These are phyloP conservation scores for Apogon hyalosoma DNA, from an alignment of 2,797 vertebrate species.

Conservation along the genomic window DNA sequence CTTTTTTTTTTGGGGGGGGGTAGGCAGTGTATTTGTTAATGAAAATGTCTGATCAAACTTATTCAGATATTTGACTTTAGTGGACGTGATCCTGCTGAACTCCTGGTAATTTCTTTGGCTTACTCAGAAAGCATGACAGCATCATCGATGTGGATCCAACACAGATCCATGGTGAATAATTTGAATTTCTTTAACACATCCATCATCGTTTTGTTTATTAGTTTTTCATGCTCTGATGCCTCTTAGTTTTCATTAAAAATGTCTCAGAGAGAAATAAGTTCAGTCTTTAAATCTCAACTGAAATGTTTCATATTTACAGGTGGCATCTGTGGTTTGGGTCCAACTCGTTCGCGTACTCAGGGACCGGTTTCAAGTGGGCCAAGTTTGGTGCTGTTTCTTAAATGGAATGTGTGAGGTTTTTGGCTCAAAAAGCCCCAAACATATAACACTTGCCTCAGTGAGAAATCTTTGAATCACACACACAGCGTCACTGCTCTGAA, in stretches of 20 bases:
- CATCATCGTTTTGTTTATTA: conserved; percentile 57
- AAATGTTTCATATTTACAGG: conserved; percentile 66
- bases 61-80: conserved; percentile 37
- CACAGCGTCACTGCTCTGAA: conserved; percentile 23
- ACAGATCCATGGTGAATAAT: conserved; percentile 48
- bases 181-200: conserved; percentile 63
- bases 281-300: conserved; percentile 48
- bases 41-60: conserved; percentile 28
- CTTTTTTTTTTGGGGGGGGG: too few species aligned
- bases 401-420: conserved; percentile 57
- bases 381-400: conserved; percentile 16
- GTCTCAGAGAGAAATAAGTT: conserved; percentile 39
- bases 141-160: conserved; percentile 38
- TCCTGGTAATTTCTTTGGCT: conserved; percentile 51
- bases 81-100: conserved; percentile 43
- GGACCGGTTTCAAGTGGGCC: conserved; percentile 41
- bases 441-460: conserved; percentile 58
- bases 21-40: not conserved
- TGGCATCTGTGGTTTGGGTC: conserved; percentile 55
- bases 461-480: conserved; percentile 37
- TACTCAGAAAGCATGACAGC: conserved; percentile 47
- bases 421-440: conserved; percentile 42
- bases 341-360: conserved; percentile 46
- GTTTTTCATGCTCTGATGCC: conserved; percentile 52
- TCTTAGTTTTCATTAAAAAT: conserved; percentile 57